A percentile compares a stretch with the other conserved stretches of the same genome.
phyloP scores from a whole-genome alignment of 2,797 vertebrate genomes.

The Sebastes matsubarae region DNA sequence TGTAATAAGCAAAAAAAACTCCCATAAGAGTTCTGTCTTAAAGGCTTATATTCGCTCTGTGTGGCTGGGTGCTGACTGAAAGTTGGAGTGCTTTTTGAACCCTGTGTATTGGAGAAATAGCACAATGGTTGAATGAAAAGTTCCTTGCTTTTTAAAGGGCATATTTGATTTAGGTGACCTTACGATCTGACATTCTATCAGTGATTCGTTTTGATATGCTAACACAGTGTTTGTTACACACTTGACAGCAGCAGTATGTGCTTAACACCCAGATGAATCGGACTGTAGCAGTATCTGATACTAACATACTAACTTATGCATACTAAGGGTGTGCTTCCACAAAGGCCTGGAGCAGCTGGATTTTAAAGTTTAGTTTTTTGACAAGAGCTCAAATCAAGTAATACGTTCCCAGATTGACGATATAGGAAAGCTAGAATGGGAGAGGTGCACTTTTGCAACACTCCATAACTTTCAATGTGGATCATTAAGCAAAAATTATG shows the following conservation, averaged over 20 bases:
- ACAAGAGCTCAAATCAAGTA: not conserved
- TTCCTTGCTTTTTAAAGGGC: slow-evolving; percentile 42
- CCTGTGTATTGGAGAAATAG: slow-evolving; percentile 52
- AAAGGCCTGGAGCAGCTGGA: not conserved
- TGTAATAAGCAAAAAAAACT: slow-evolving; percentile 42
- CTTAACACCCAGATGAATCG: slow-evolving; percentile 33
- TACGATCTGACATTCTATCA: slow-evolving; percentile 36
- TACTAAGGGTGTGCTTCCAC: slow-evolving; percentile 22
- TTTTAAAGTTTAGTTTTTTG: not conserved
- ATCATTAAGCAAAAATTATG: slow-evolving; percentile 1
- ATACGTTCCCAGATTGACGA: not conserved
- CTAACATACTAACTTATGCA: slow-evolving; percentile 61
- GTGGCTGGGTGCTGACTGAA: slow-evolving; percentile 54
- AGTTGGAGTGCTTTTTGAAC: slow-evolving; percentile 53
- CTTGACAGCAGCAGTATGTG: slow-evolving; percentile 41
- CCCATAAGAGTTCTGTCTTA: slow-evolving; percentile 36
- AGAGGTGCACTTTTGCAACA: not conserved
- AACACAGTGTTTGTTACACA: slow-evolving; percentile 37
- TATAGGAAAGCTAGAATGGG: not conserved
- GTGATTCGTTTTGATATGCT: slow-evolving; percentile 46
- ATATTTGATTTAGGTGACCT: slow-evolving; percentile 45
- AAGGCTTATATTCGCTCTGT: slow-evolving; percentile 46
- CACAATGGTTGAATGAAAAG: slow-evolving; percentile 60
- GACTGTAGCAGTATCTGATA: slow-evolving; percentile 47
- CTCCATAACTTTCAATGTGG: not conserved